Evolutionary conservation across 2,888 invertebrate species (phyloP), one percentile per base, ranked within the genome.

Genomic region (Pardosa pseudoannulata): DNA sequence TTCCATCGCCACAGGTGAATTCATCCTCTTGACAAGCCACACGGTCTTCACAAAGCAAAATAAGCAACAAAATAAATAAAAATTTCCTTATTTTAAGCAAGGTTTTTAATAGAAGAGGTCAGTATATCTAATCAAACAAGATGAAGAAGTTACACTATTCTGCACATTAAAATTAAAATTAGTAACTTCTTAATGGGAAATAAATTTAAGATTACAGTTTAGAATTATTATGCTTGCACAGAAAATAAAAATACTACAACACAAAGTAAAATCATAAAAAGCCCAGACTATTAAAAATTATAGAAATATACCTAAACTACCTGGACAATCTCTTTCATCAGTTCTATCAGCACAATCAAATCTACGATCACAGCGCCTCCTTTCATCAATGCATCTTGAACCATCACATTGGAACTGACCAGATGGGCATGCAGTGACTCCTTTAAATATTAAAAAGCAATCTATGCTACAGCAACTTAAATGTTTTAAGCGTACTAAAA

Each of bases 1-100:
- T 90, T 5, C 94, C 93, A 91, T 93, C 93, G 78, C 91, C 91
- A 91, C 95, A 95, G 88, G 92, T 93, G 91, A 93, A 94, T 90
- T 95, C 93, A 78, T 92, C 91, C 0, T 91, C 50, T 0, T 90
- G 91, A 90, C 95, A 95, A n/a, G 27, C 23, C 36, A 7, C 7
- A 29, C 28, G 64, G 11, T 75, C 65, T 75, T 29, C 5, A 39
- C 6, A 56, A 32, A 16, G n/a, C 65, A 75, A 65, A n/a, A 62
- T 19, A 56, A 56, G 16, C 23, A 0, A 64, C 13, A 7, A 28
- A 64, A 6, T 27, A 64, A 27, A 64, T 6, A 31, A 67, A 67
- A 32, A 67, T n/a, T n/a, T n/a, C n/a, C n/a, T n/a, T n/a, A n/a
- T n/a, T n/a, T n/a, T n/a, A n/a, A n/a, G n/a, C n/a, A n/a, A n/a